Evolutionary conservation across 2,113 vertebrate genomes (phyloP), one percentile per base, ranked within the genome.

Genomic region (Astur gentilis): DNA sequence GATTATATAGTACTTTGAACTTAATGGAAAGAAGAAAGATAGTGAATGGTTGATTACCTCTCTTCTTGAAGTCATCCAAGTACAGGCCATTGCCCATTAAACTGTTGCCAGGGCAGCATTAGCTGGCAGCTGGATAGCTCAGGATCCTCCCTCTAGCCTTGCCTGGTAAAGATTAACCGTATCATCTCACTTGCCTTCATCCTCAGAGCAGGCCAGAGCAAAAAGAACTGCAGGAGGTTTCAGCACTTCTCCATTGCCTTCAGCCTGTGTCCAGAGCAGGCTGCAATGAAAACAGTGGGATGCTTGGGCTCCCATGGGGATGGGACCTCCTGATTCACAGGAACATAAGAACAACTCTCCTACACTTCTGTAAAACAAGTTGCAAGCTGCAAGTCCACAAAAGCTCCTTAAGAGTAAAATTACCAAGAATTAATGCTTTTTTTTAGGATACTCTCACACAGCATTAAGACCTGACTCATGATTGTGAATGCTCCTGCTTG

Each of bases 1-100:
- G 76, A 96, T 95, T 96, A 86, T 78, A 69, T 32, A 89, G 93
- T 77, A 93, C 92, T 98, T 97, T 97, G 95, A 96, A 95, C 75
- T 92, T 80, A 95, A 83, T 90, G 73, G 90, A 94, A 91, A 75
- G 72, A 83, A 85, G 50, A 84, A 97, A 97, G 83, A 67, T 81
- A 94, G 75, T 1, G 4, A 89, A 87, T 93, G 83, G 89, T 45
- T 96, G 92, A 95, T 91, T 72, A 91, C 34, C 83, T 94, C 73
- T 93, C 45, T 36, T 92, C 81, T 80, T 92, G 85, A 95, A 97
- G 80, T 79, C 44, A 36, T 95, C 96, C 60, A 73, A 90, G 45
- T 76, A 70, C 45, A 90, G 75, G 69, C 58, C 42, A 32, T 79
- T 91, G 71, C 55, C 89, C 77, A 77, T 70, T 71, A 83, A 95